Evolutionary conservation across 2,797 vertebrate genomes (phyloP), one percentile per base, ranked within the genome.

Genomic region (Taeniopygia guttata): DNA sequence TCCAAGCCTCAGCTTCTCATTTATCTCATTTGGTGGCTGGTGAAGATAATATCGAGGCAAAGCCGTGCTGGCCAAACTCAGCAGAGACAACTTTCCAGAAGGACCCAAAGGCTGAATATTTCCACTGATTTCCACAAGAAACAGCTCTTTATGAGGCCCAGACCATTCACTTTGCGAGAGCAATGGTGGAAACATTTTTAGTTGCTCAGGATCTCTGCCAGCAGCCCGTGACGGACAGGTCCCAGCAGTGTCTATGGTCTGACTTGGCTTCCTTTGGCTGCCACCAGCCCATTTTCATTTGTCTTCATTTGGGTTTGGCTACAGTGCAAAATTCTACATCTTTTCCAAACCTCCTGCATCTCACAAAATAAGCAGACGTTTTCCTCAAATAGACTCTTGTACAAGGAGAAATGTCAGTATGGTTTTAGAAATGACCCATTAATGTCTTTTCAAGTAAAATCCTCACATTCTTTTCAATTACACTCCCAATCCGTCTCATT

Each of bases 301-400:
- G 59, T 91, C 95, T 94, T 96, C 82, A 86, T 96, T 91, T 90
- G 79, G 70, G 67, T 91, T 96, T 95, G 95, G 95, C 83, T 52
- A n/a, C 56, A 51, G 49, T 51, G 80, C 85, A 88, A 36, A 90
- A 91, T 77, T 79, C 59, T 84, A 72, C 51, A 62, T 84, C 77
- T 94, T 95, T 93, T 89, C 85, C 84, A 96, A 87, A 82, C 51
- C 70, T 91, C 56, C 78, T 84, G 87, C 68, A 79, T 93, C 64
- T 84, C 70, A 51, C 42, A 94, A 87, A 96, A 75, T 74, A 56
- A 26, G 36, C 64, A 88, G 87, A 70, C 36, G 4, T 93, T 93
- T 93, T 89, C 87, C 87, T 93, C 80, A 90, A 84, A 77, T 29
- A 90, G 80, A 70, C 32, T 86, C 58, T 69, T 7, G 55, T 89